Conservation (phyloP, 2,113 vertebrate species). For the Bufo gargarizans region DNA sequence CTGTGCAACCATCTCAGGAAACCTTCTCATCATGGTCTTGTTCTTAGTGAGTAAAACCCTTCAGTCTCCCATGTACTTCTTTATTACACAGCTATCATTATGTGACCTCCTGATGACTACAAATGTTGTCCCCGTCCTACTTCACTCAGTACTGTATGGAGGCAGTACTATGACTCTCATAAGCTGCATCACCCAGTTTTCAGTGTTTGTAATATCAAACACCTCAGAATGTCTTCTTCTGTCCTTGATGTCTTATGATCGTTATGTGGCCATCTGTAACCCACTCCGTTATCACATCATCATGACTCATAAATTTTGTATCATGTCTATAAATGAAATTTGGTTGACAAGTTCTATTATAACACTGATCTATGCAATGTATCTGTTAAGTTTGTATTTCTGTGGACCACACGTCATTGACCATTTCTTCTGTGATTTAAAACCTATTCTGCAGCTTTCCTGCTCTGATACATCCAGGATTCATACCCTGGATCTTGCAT, state of each 20-base stretch:
- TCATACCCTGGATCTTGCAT: background rate
- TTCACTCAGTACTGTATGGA: background rate
- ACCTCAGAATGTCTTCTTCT: slow-evolving; percentile 29
- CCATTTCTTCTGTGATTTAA: slow-evolving; percentile 13
- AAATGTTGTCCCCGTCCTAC: slow-evolving; percentile 3
- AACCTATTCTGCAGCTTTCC: background rate
- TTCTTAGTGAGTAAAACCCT: background rate
- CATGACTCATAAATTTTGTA: slow-evolving; percentile 24
- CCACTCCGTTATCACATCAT: slow-evolving; percentile 43
- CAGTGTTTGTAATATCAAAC: background rate
- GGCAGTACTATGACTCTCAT: slow-evolving; percentile 35
- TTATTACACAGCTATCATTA: slow-evolving; percentile 19
- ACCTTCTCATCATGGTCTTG: background rate
- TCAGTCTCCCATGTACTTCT: slow-evolving; percentile 41
- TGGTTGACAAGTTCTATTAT: background rate
- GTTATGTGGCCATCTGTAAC: too few species aligned
- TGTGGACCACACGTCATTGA: slow-evolving; percentile 21
- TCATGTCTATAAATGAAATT: background rate
- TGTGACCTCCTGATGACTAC: slow-evolving; percentile 24
- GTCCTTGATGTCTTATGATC: too few species aligned
- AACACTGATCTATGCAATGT: background rate
- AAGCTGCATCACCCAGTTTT: slow-evolving; percentile 60
- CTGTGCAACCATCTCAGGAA: background rate
- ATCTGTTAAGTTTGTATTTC: background rate
- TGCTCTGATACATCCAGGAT: slow-evolving; percentile 5